A percentile compares a stretch with the other conserved stretches of the same genome.
These are phyloP conservation scores for Syngnathoides biaculeatus DNA, from an alignment of 2,113 vertebrate genomes.

Conservation along the genomic window DNA sequence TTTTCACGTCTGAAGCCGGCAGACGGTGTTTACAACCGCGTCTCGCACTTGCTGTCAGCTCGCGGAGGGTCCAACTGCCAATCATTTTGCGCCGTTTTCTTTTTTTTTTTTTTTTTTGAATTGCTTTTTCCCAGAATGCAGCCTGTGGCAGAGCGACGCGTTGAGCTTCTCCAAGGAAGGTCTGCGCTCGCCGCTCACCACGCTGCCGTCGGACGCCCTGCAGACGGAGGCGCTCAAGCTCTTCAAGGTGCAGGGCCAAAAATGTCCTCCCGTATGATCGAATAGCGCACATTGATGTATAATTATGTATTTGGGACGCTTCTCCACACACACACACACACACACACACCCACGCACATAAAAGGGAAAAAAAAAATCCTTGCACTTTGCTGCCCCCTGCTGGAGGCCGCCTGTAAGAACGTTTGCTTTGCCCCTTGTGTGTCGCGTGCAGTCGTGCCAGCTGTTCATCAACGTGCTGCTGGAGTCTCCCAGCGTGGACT, in stretches of 20 bases:
- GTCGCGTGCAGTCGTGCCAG: conserved; percentile 79
- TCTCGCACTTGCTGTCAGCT: conserved; percentile 34
- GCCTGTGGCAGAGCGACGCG: conserved; percentile 79
- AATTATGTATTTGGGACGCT: not conserved
- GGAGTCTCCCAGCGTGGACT: conserved; percentile 84
- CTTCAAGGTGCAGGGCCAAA: conserved; percentile 76
- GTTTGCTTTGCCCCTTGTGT: too few species aligned
- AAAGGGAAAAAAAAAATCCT: too few species aligned
- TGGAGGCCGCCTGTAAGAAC: conserved; percentile 14
- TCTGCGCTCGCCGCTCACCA: conserved; percentile 79
- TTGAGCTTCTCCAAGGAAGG: conserved; percentile 85
- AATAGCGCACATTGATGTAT: not conserved
- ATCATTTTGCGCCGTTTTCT: conserved; percentile 32
- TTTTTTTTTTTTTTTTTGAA: too few species aligned
- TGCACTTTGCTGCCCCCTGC: conserved; percentile 53
- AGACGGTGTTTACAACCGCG: conserved; percentile 55
- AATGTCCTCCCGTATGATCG: too few species aligned
- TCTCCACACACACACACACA: not conserved
- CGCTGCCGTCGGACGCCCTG: conserved; percentile 83
- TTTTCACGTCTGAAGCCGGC: conserved; percentile 49
- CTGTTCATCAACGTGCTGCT: conserved; percentile 89
- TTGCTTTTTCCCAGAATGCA: conserved; percentile 69
- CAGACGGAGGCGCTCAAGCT: conserved; percentile 89
- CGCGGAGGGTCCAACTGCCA: conserved; percentile 36
- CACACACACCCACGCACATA: too few species aligned